Percentiles rank a stretch among this genome's conserved stretches.
Conservation (phyloP, 2,888 invertebrate species). For the Drosophila diplacantha region DNA sequence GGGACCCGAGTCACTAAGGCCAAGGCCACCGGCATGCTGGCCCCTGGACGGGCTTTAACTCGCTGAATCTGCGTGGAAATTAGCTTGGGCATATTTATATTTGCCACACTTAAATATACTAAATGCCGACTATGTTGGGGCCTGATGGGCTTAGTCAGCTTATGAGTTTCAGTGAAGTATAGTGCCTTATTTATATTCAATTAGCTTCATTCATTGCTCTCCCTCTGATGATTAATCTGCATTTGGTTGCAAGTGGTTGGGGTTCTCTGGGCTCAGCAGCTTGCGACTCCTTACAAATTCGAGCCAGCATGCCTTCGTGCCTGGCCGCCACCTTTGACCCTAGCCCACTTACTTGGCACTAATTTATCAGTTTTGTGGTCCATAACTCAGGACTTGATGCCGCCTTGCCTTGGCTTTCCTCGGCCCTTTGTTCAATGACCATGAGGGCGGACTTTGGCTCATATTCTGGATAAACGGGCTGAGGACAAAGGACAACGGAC, state of each 20-base stretch:
- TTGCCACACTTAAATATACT: not conserved
- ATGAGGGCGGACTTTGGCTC: conserved; percentile 5
- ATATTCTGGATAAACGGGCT: not conserved
- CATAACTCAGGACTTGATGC: conserved; percentile 8
- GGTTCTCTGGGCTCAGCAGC: not conserved
- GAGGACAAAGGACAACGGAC: not conserved
- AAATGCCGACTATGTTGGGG: too few relatives aligned
- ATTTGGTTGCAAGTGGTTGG: conserved; percentile 1
- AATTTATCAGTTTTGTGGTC: conserved; percentile 29
- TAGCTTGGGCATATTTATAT: not conserved
- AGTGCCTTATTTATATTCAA: not conserved
- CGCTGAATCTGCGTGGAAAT: not conserved
- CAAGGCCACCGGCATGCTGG: conserved; percentile 35
- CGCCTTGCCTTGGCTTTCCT: not conserved
- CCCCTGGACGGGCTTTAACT: not conserved
- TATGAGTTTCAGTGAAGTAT: not conserved
- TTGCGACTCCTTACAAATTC: not conserved
- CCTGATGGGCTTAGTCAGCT: not conserved
- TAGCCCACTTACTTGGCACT: conserved; percentile 19
- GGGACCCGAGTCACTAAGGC: conserved; percentile 25
- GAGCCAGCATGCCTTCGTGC: not conserved
- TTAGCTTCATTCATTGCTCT: not conserved
- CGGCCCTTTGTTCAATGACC: conserved; percentile 1
- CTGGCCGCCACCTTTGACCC: conserved; percentile 8
- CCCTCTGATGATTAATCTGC: conserved; percentile 16